phyloP scores from a whole-genome alignment of 2,888 invertebrate species.

The Pilophorus perplexus region DNA sequence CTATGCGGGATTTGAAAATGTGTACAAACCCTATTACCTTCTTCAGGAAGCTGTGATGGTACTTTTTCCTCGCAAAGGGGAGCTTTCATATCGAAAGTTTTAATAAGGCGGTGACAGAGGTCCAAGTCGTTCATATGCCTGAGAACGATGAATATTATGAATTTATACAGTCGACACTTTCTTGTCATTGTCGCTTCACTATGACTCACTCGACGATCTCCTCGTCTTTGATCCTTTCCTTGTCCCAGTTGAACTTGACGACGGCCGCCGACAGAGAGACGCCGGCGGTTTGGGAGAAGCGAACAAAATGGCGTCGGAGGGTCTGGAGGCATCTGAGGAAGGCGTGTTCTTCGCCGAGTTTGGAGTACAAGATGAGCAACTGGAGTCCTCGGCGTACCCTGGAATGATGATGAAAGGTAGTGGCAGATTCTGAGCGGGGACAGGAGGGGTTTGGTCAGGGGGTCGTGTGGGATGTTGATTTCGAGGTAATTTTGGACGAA shows the following conservation, averaged over 20 bases:
- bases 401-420: too few species aligned
- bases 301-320: slow-evolving; percentile 53
- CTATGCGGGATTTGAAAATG: too few species aligned
- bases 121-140: slow-evolving; percentile 45
- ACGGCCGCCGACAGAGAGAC: slow-evolving; percentile 60
- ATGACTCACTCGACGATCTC: slow-evolving; percentile 14
- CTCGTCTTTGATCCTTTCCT: slow-evolving; percentile 58
- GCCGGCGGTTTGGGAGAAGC: slow-evolving; percentile 53
- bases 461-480: too few species aligned
- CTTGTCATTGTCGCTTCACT: too few species aligned
- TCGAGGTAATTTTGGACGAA: too few species aligned
- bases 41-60: too few species aligned
- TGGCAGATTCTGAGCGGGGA: too few species aligned
- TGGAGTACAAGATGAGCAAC: slow-evolving; percentile 62
- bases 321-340: slow-evolving; percentile 48
- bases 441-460: too few species aligned
- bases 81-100: slow-evolving; percentile 6
- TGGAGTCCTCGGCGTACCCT: slow-evolving; percentile 63
- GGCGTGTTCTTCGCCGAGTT: slow-evolving; percentile 60
- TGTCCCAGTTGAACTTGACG: slow-evolving; percentile 62
- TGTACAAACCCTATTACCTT: too few species aligned
- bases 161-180: slow-evolving; percentile 2
- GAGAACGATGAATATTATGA: background rate
- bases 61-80: slow-evolving; percentile 5
- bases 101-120: slow-evolving; percentile 43